A percentile compares a stretch with the other conserved stretches of the same genome.
Conservation (phyloP, 1,140 invertebrate genomes). For the Penaeus japonicus region DNA sequence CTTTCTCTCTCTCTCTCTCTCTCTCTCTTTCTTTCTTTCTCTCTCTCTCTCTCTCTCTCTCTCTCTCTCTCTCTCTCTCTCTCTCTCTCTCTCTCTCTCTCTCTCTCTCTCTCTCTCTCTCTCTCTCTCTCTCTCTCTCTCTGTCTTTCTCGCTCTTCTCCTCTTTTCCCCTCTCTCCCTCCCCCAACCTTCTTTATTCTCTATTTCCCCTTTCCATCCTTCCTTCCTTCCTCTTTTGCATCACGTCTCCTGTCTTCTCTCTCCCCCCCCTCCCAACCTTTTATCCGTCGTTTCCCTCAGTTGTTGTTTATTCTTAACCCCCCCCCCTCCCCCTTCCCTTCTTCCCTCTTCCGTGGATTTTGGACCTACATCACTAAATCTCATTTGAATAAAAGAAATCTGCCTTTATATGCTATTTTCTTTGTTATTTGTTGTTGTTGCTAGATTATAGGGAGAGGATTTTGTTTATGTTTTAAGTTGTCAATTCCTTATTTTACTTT, state of each 20-base stretch:
- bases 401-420: no score
- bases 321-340: neutral
- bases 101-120: neutral
- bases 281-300: neutral
- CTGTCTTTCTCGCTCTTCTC: neutral
- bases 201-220: neutral
- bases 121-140: neutral
- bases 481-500: no score
- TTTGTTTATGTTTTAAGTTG: no score
- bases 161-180: no score
- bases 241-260: neutral
- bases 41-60: constrained; percentile 16
- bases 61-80: constrained; percentile 10
- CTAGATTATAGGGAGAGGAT: no score
- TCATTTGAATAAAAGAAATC: no score
- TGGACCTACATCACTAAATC: no score
- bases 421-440: no score
- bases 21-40: neutral
- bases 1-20: neutral
- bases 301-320: neutral
- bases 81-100: constrained; percentile 7
- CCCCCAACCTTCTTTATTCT: neutral
- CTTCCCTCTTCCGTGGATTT: neutral
- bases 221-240: neutral
- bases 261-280: neutral